A percentile compares a stretch with the other conserved stretches of the same genome.
Evolutionary conservation across 2,888 invertebrate genomes (phyloP).

Genomic region (Spilarctia lutea): DNA sequence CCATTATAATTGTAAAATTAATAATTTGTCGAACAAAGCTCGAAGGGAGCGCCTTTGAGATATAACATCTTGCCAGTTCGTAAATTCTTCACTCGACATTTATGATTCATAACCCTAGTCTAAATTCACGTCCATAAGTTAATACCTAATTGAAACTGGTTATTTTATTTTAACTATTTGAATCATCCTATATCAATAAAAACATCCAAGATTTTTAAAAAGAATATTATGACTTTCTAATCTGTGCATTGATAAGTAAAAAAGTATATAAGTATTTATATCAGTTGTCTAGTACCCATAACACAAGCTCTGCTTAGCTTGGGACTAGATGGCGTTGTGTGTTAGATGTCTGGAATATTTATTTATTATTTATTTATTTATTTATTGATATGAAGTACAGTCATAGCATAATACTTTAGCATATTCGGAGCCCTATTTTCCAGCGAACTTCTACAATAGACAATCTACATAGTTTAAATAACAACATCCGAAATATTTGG

Average conservation of each 20-base stretch:
- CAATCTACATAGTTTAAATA: constrained; percentile 64
- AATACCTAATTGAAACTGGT: constrained; percentile 6
- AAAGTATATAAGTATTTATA: no score
- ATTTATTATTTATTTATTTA: no score
- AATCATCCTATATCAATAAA: background rate
- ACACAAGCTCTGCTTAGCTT: no score
- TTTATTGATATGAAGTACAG: background rate
- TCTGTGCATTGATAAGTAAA: background rate
- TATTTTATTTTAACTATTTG: background rate
- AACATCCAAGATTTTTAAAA: background rate
- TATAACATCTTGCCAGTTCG: constrained; percentile 68
- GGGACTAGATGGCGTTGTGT: no score
- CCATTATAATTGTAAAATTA: constrained; percentile 64
- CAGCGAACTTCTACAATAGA: constrained; percentile 50
- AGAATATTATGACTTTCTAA: background rate
- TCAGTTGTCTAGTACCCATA: no score
- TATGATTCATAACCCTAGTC: constrained; percentile 45
- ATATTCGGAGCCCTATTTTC: constrained; percentile 24
- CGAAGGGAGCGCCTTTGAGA: constrained; percentile 54
- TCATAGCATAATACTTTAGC: constrained; percentile 11
- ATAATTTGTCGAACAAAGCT: constrained; percentile 65
- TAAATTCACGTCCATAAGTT: constrained; percentile 33
- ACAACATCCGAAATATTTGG: constrained; percentile 75
- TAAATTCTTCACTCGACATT: constrained; percentile 66
- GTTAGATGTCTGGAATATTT: no score